Base-by-base conservation (phyloP, 2,888 invertebrate species). In the Eupithecia inturbata region DNA sequence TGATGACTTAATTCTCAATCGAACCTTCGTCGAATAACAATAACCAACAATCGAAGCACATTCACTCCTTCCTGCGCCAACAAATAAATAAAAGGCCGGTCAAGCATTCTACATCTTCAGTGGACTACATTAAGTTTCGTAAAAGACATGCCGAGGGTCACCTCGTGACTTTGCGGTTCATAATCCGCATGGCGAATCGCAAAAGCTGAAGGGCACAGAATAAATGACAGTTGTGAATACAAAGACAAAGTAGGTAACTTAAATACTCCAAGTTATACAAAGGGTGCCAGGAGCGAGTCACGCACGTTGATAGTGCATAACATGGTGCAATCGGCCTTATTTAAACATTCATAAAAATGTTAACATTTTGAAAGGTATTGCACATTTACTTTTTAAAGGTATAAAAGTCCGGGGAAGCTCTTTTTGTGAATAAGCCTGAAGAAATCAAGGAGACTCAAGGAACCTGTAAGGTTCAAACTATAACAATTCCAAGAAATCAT, bases 161-260 rank as follows among this genome's bases (percentile, higher is more conserved):
- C 39, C 1, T n/a, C 66, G 39, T 66, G 66, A 66, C 66, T 66
- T 26, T 36, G 69, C 67, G 73, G 70, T 57, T 78, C 78, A 80
- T 87, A 88, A 88, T 86, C 86, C 84, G 85, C 86, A 84, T 82
- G 75, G 74, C 89, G 83, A 90, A 89, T 89, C 84, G 63, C 73
- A 33, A 57, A 19, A n/a, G 31, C 70, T 33, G 7, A 66, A 66
- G 66, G 63, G n/a, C 26, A 6, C 66, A 36, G 66, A 66, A 39
- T 36, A 31, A 1, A 36, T 39, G 41, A 9, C 22, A 66, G 39
- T 66, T 14, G 12, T 39, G 6, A n/a, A 22, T 12, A 64, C 63
- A 64, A 64, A 64, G 33, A 9, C 26, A 57, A 26, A 22, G 57
- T 26, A 26, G 53, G n/a, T 10, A 57, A 53, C 53, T 53, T 53